Base-by-base conservation (phyloP, 2,113 vertebrate species). In the Numida meleagris region DNA sequence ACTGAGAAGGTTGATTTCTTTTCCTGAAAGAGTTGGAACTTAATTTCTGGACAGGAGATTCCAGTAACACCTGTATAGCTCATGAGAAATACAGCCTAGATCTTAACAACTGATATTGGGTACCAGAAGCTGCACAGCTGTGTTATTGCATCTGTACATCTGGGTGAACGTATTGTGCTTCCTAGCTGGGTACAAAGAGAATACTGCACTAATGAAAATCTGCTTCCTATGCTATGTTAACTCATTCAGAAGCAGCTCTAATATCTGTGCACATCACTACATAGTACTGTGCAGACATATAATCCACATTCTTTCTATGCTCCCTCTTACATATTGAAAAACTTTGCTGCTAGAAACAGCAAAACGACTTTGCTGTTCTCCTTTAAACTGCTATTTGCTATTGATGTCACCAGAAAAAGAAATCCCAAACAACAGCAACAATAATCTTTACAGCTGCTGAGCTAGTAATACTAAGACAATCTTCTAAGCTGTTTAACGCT, bases 401-500 rank as follows among this genome's bases (percentile, higher is more conserved):
- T 45, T 34, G n/a, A 48, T 85, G 79, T 25, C 48, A n/a, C 24
- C 31, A 71, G 62, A 36, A 79, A 63, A 63, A 36, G 89, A 71
- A 75, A 91, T 79, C 85, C 78, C 53, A 57, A 88, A 59, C 66
- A 89, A 33, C 83, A 89, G 33, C 77, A 93, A 6, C 89, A 82
- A 57, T 91, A 96, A 96, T 96, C 93, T 82, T 72, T 89, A 80
- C 82, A 91, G 82, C 75, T 85, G 90, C 88, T 95, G 96, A 95
- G 91, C 92, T 88, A 86, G 93, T 96, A 94, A 88, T 70, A 76
- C 45, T 82, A 85, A 96, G 92, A 85, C 88, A 63, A 91, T 80
- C 92, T 95, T 70, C 79, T 96, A 96, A 96, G 92, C 92, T 0
- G 19, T 95, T 96, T 96, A 96, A 94, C 4, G 4, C 92, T 82